These are phyloP conservation scores for Enteromius fasciolatus DNA, from an alignment of 2,797 vertebrate species.

Conservation along the genomic window DNA sequence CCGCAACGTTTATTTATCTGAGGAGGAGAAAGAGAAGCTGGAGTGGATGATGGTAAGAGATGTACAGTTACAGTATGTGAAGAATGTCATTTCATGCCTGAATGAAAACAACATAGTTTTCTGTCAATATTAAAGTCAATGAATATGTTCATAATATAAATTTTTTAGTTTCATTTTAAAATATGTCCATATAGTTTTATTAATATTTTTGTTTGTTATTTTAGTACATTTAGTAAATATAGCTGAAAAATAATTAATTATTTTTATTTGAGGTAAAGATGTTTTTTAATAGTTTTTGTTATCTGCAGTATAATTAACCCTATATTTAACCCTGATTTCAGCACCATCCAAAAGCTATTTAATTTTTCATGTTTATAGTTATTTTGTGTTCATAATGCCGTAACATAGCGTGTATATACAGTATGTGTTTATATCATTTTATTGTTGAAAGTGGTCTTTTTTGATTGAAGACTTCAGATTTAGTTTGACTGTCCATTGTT, in stretches of 20 bases:
- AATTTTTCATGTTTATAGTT: neutral
- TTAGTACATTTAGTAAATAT: neutral
- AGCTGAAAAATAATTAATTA: neutral
- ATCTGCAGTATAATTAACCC: neutral
- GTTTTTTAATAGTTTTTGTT: neutral
- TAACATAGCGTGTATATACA: neutral
- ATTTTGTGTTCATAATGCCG: neutral
- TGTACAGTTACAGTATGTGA: neutral
- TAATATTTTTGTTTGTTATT: neutral
- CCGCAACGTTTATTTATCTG: constrained; percentile 28
- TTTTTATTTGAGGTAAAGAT: neutral
- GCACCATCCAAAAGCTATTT: neutral
- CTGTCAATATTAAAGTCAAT: neutral
- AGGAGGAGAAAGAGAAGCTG: neutral
- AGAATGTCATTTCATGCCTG: constrained; percentile 1
- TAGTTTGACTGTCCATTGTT: constrained; percentile 38
- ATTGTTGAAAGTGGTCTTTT: neutral
- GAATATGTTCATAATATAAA: neutral
- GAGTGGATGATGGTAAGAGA: neutral
- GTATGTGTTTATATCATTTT: neutral
- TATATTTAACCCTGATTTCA: neutral
- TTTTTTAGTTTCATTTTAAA: neutral
- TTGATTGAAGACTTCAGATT: neutral
- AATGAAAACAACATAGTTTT: neutral
- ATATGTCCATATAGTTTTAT: neutral